Conservation (phyloP, 1,140 invertebrate genomes). For the Drosophila aff. region DNA sequence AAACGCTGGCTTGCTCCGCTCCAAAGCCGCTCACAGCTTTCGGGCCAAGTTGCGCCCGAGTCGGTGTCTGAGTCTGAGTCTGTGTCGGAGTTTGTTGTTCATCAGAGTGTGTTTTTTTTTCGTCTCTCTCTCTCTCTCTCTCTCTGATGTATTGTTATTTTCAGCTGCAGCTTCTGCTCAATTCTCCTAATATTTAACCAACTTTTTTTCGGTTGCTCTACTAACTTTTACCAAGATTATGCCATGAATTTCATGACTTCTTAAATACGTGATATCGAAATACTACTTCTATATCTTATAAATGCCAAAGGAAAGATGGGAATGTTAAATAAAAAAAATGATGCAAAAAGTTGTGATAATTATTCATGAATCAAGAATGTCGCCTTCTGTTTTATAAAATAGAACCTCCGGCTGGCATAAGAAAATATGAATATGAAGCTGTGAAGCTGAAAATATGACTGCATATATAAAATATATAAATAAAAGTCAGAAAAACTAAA, state of each 20-base stretch:
- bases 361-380: too few species aligned
- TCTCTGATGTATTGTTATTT: background rate
- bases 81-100: constrained; percentile 1
- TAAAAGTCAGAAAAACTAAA: too few species aligned
- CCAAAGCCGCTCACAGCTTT: constrained; percentile 26
- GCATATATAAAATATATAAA: too few species aligned
- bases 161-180: background rate
- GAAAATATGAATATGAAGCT: too few species aligned
- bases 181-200: background rate
- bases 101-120: background rate
- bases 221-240: background rate
- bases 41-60: constrained; percentile 24
- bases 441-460: too few species aligned
- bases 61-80: background rate
- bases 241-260: background rate
- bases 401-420: too few species aligned
- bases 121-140: constrained; percentile 3
- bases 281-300: background rate
- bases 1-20: constrained; percentile 21
- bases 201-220: background rate
- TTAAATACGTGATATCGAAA: background rate
- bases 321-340: too few species aligned
- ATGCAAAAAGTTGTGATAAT: too few species aligned
- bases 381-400: too few species aligned
- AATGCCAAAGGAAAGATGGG: background rate